Evolutionary conservation across 2,888 invertebrate species (phyloP).

Genomic region (Ophraella communa): DNA sequence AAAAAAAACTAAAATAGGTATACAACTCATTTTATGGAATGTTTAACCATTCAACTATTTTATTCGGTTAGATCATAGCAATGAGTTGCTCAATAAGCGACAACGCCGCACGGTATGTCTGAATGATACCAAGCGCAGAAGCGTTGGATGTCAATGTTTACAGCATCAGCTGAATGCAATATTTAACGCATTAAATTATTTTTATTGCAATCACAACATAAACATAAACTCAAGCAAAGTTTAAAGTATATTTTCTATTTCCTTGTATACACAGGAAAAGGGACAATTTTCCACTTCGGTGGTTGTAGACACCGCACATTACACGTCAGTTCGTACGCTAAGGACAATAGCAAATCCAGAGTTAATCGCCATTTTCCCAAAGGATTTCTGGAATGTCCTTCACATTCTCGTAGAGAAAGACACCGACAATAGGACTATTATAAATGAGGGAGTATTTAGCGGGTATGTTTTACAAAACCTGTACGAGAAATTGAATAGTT

Average conservation of each 20-base stretch:
- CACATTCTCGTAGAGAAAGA: background rate
- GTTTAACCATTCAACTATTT: too few relatives aligned
- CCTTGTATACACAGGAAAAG: background rate
- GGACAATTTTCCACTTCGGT: conserved; percentile 2
- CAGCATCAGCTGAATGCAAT: too few relatives aligned
- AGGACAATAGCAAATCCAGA: conserved; percentile 11
- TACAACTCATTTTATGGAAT: too few relatives aligned
- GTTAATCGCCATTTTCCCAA: conserved; percentile 9
- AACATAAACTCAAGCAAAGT: background rate
- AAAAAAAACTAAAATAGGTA: too few relatives aligned
- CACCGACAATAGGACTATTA: background rate
- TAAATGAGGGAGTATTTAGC: background rate
- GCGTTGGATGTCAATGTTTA: too few relatives aligned
- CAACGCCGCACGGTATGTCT: too few relatives aligned
- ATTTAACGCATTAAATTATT: too few relatives aligned
- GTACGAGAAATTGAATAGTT: background rate
- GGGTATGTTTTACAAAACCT: too few relatives aligned
- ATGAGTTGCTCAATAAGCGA: too few relatives aligned
- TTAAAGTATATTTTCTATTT: background rate
- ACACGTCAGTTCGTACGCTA: background rate
- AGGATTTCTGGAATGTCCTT: conserved; percentile 8
- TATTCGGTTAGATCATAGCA: too few relatives aligned
- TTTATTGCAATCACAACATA: background rate
- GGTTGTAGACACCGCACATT: conserved; percentile 7
- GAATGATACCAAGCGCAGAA: too few relatives aligned